A percentile compares a stretch with the other conserved stretches of the same genome.
Evolutionary conservation across 2,888 invertebrate species (phyloP).

Genomic region (Heliconius hortense): DNA sequence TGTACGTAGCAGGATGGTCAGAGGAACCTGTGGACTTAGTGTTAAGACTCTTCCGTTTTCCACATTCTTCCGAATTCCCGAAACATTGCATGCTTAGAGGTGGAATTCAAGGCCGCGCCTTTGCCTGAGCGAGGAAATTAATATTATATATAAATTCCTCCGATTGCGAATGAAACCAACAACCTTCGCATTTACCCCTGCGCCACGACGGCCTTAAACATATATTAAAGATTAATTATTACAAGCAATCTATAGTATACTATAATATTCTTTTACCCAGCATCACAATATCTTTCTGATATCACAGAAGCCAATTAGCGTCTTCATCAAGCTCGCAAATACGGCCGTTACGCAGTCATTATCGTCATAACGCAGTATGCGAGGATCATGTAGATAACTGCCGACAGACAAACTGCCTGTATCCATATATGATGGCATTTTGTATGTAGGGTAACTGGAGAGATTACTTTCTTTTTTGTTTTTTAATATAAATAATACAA

Average conservation of each 20-base stretch:
- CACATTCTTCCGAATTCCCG: too few species aligned
- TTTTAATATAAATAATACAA: too few species aligned
- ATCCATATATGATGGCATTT: constrained; percentile 1
- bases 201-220: background rate
- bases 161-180: too few species aligned
- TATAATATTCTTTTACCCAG: background rate
- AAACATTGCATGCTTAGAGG: too few species aligned
- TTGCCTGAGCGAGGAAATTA: too few species aligned
- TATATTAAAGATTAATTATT: background rate
- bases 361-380: constrained; percentile 28
- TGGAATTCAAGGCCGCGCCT: too few species aligned
- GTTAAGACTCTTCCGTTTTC: too few species aligned
- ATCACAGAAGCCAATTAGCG: constrained; percentile 25
- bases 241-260: background rate
- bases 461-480: background rate
- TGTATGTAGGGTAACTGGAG: background rate
- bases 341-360: constrained; percentile 26
- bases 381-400: constrained; percentile 33
- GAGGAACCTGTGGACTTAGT: too few species aligned
- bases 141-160: too few species aligned
- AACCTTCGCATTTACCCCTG: background rate
- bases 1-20: too few species aligned
- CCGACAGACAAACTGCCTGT: constrained; percentile 23
- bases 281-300: constrained; percentile 12
- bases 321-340: constrained; percentile 31